Evolutionary conservation across 2,888 invertebrate species (phyloP), one percentile per base, ranked within the genome.

Genomic region (Hyppa rectilinea): DNA sequence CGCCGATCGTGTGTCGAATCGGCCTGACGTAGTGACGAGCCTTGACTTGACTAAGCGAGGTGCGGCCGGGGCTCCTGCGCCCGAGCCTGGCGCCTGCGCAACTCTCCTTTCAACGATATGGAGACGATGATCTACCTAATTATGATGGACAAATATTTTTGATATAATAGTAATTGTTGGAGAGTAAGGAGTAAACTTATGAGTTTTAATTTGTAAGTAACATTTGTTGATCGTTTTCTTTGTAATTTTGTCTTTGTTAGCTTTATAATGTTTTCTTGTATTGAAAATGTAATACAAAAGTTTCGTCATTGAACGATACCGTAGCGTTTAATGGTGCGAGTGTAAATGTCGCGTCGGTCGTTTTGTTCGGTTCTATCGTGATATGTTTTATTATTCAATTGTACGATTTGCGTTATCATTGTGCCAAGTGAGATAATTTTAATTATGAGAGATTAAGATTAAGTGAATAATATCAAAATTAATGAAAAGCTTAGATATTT

Each of bases 401-500:
- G 92, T 93, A 92, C 92, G 91, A 92, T 93, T 94, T 94, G 92
- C 92, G 93, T 95, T 94, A 92, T 92, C 91, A 92, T 94, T 95
- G 96, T 96, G 96, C 95, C 96, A 95, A 96, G 95, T 94, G 95
- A 95, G 94, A 94, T 95, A 92, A 94, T 89, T 94, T 94, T 66
- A 92, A 93, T 86, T 93, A 92, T 92, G 94, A 93, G 92, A 93
- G 90, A 91, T 94, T 95, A 95, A 96, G 95, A 92, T 95, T 95
- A 95, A 95, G 94, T 96, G 95, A 92, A 93, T 92, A 90, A 94
- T 95, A 94, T 95, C 95, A 95, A 95, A 95, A 94, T 95, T 95
- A 92, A 93, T 90, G 89, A 91, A 91, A 93, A 92, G 90, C 92
- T 94, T 93, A 94, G 92, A 92, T 94, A 91, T 94, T 94, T 94